Percentiles rank a stretch among this genome's conserved stretches.
phyloP scores from a whole-genome alignment of 2,113 vertebrate genomes.

The Chaetops frenatus region DNA sequence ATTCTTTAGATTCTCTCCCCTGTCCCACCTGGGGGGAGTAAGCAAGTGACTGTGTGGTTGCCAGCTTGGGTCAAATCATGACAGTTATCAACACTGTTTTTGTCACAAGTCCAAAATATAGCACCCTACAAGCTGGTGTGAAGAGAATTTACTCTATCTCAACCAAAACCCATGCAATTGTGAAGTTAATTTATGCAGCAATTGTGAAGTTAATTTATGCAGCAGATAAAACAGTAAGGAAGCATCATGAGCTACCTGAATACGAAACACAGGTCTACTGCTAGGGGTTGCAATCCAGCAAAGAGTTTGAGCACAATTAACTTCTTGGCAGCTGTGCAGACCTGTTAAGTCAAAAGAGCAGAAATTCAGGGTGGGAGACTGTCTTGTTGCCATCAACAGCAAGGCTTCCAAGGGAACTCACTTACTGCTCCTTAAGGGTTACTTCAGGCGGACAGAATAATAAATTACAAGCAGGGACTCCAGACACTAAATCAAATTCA shows the following conservation, averaged over 20 bases:
- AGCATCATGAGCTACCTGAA: background rate
- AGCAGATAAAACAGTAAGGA: background rate
- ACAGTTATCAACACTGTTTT: background rate
- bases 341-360: background rate
- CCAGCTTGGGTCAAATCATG: background rate
- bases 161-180: background rate
- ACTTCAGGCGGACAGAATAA: background rate
- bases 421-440: background rate
- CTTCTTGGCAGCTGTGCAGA: background rate
- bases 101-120: background rate
- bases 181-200: background rate
- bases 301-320: background rate
- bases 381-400: background rate
- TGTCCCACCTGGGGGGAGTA: too few relatives aligned
- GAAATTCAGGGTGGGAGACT: background rate
- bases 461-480: background rate
- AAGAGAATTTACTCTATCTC: background rate
- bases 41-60: background rate
- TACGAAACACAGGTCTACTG: background rate
- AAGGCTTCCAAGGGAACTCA: background rate
- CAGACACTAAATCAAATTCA: background rate
- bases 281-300: background rate
- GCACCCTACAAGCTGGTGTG: rapidly evolving
- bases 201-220: background rate
- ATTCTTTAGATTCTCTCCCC: background rate